Evolutionary conservation across 2,113 vertebrate species (phyloP).

Genomic region (Cyrtonyx montezumae): DNA sequence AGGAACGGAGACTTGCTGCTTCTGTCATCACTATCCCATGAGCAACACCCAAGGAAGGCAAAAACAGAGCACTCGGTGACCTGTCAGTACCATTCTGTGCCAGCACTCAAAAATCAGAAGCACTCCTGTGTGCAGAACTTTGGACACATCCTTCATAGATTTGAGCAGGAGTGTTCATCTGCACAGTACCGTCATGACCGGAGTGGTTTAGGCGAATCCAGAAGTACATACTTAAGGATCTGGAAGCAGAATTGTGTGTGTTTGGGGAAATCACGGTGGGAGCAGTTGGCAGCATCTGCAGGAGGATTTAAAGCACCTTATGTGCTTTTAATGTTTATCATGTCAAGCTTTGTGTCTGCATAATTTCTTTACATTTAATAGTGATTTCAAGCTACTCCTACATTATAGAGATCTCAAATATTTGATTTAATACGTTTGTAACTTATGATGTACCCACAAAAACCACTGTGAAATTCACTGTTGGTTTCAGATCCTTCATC

Average conservation of each 20-base stretch:
- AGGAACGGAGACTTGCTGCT: neutral
- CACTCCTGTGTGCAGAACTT: neutral
- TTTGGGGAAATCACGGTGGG: accelerated
- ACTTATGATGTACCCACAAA: neutral
- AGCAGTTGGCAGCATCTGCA: neutral
- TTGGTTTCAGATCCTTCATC: neutral
- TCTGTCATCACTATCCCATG: neutral
- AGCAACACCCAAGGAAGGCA: neutral
- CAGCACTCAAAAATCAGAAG: neutral
- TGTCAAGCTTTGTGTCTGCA: neutral
- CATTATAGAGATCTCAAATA: neutral
- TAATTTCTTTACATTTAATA: neutral
- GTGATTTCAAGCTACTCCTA: neutral
- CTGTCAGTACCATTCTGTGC: neutral
- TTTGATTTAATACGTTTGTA: neutral
- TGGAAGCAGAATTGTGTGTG: neutral
- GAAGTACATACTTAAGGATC: neutral
- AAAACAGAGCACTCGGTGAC: accelerated
- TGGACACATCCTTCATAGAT: neutral
- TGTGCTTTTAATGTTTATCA: neutral
- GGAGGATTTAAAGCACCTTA: neutral
- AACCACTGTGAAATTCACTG: neutral
- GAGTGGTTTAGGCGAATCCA: neutral
- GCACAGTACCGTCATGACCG: neutral
- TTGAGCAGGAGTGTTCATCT: neutral